Percentiles rank a stretch among this genome's conserved stretches.
Evolutionary conservation across 2,888 invertebrate genomes (phyloP).

Genomic region (Andrena hattorfiana): DNA sequence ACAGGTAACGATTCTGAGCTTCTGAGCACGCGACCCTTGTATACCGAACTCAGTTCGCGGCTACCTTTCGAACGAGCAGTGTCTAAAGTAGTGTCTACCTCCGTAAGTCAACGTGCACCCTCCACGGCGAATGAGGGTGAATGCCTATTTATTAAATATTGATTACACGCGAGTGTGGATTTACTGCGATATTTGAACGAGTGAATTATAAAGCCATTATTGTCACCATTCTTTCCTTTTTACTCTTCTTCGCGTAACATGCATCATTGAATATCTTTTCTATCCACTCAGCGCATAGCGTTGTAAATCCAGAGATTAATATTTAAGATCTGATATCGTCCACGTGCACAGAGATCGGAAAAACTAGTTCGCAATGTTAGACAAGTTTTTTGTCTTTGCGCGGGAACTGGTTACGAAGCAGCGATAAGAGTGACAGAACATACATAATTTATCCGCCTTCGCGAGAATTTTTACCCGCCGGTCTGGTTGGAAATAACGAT

Average conservation of each 20-base stretch:
- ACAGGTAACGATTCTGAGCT: conserved; percentile 3
- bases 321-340: background rate
- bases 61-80: background rate
- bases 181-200: too few species aligned
- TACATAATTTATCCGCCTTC: background rate
- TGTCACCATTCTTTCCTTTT: too few species aligned
- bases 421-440: background rate
- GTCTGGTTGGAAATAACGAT: background rate
- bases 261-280: too few species aligned
- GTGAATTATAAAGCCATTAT: too few species aligned
- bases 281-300: too few species aligned
- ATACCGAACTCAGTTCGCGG: conserved; percentile 13
- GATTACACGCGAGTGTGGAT: background rate
- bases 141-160: background rate
- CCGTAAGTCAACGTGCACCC: background rate
- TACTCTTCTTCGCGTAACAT: too few species aligned
- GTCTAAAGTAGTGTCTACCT: background rate
- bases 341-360: background rate
- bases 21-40: background rate
- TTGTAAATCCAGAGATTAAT: background rate
- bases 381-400: background rate
- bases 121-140: background rate
- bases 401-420: background rate
- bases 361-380: conserved; percentile 21
- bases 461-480: background rate